Evolutionary conservation across 2,113 vertebrate genomes (phyloP).

Genomic region (Eleginops maclovinus): DNA sequence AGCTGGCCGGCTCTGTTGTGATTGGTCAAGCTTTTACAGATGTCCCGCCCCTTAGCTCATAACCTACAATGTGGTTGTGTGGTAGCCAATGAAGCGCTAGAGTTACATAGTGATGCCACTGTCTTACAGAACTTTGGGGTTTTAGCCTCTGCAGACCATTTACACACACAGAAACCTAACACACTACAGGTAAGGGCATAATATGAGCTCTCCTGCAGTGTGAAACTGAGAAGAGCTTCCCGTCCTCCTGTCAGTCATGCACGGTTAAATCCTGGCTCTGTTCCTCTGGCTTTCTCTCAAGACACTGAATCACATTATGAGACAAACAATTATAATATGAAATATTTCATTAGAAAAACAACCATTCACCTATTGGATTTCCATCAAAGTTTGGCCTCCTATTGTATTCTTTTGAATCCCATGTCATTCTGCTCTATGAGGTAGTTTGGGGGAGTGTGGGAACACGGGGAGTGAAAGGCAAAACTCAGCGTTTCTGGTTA

Average conservation of each 20-base stretch:
- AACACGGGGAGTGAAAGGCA: slow-evolving; percentile 1
- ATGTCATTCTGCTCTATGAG: background rate
- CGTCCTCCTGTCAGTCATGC: slow-evolving; percentile 22
- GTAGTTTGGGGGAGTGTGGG: slow-evolving; percentile 1
- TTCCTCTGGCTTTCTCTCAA: background rate
- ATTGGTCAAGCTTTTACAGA: too few relatives aligned
- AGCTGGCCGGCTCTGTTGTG: too few relatives aligned
- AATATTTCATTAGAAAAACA: slow-evolving; percentile 11
- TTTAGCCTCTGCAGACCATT: too few relatives aligned
- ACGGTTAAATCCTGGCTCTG: slow-evolving; percentile 14
- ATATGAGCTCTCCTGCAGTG: background rate
- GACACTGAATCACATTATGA: slow-evolving; percentile 30
- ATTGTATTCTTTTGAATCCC: background rate
- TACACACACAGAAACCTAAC: too few relatives aligned
- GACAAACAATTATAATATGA: slow-evolving; percentile 6
- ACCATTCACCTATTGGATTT: slow-evolving; percentile 15
- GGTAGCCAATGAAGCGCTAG: too few relatives aligned
- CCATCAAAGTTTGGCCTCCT: background rate
- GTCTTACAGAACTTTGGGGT: too few relatives aligned
- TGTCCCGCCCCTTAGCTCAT: too few relatives aligned
- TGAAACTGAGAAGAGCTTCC: slow-evolving; percentile 27
- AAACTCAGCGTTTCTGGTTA: slow-evolving; percentile 22
- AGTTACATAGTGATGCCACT: too few relatives aligned
- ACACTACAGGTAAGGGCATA: too few relatives aligned
- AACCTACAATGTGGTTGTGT: too few relatives aligned